Percentiles rank a stretch among this genome's conserved stretches.
Evolutionary conservation across 2,888 invertebrate genomes (phyloP).

Genomic region (Melieria crassipennis): DNA sequence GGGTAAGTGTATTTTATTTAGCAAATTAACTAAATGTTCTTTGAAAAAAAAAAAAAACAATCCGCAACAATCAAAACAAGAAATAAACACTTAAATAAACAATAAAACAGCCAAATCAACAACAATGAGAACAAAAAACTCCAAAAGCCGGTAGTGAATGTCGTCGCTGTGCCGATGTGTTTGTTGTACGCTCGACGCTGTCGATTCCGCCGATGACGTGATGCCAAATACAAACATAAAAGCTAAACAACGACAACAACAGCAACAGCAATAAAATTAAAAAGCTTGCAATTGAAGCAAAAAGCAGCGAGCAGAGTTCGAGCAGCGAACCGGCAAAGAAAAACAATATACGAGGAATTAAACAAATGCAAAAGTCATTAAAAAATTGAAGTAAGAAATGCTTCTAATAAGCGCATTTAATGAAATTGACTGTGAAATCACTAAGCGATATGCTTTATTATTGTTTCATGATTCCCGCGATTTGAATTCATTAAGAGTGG

Average conservation of each 20-base stretch:
- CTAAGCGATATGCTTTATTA: not conserved
- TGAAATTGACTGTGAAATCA: constrained; percentile 23
- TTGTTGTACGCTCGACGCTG: too few species aligned
- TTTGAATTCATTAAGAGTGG: too few species aligned
- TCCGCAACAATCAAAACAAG: not conserved
- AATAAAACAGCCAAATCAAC: not conserved
- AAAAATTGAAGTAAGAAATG: not conserved
- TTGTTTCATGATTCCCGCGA: not conserved
- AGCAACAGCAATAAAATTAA: too few species aligned
- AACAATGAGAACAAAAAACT: not conserved
- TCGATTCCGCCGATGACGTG: not conserved
- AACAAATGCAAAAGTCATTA: constrained; percentile 1
- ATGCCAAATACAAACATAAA: not conserved
- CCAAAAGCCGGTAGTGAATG: not conserved
- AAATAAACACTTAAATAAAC: not conserved
- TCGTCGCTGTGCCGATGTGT: not conserved
- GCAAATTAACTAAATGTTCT: not conserved
- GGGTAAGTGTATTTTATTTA: not conserved
- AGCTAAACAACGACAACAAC: too few species aligned
- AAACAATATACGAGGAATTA: not conserved
- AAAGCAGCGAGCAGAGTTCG: not conserved
- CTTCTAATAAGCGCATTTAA: constrained; percentile 11
- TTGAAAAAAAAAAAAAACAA: not conserved
- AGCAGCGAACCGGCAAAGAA: not conserved
- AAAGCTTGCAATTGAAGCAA: too few species aligned